Base-by-base conservation (phyloP, 2,113 vertebrate genomes). In the Ammospiza caudacuta region DNA sequence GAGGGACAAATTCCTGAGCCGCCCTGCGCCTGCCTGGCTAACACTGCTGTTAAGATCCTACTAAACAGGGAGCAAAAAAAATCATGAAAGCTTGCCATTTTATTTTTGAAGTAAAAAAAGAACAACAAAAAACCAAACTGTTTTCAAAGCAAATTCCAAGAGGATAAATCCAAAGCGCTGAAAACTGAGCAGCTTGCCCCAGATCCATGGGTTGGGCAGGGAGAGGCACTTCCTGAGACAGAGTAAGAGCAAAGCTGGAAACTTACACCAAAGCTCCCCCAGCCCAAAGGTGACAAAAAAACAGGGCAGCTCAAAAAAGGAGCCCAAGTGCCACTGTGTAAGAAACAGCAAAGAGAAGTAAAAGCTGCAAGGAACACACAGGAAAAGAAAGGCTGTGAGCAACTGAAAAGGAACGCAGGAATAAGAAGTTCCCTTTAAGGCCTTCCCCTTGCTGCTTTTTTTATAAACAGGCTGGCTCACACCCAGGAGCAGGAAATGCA, bases 401-500 rank as follows among this genome's bases (percentile, higher is more conserved):
- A 88, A 68, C 51, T 61, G 75, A 63, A 88, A 94, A 95, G 79
- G 67, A 90, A 88, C n/a, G 81, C 4, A 2, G 59, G 72, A 86
- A 70, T 81, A 88, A 80, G 83, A 88, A 95, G 86, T 61, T 95
- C 93, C 83, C 94, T 95, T 90, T 90, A 95, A 94, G 91, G 79
- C 59, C 70, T 93, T 90, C 31, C 89, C 77, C 29, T 91, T 13
- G 37, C 11, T 80, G 24, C 18, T 58, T 79, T 94, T 94, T 82
- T 92, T 29, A 78, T 33, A 62, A 72, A 74, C 70, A 90, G 82
- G 43, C 74, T 95, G 94, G 88, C 94, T 90, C 74, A 55, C 11
- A 4, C 62, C 90, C 95, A 95, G 78, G 1, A 83, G 91, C 86
- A 95, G 89, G 96, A 96, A 95, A 86, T 73, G 83, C 85, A 94